These are phyloP conservation scores for Galeruca laticollis DNA, from an alignment of 2,888 invertebrate genomes.

Conservation along the genomic window DNA sequence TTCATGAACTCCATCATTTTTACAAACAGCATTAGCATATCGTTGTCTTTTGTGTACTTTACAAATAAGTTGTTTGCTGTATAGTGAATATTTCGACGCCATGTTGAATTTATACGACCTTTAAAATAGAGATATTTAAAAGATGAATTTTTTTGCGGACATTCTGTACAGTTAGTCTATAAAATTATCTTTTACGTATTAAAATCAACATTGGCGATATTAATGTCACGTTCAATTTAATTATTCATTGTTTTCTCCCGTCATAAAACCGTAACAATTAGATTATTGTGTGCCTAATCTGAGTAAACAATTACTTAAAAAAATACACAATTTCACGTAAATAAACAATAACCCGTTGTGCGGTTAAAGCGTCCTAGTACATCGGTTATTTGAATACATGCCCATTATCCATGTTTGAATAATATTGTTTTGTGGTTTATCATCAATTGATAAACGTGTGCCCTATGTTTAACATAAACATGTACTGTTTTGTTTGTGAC, in stretches of 20 bases:
- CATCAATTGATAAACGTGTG: constrained; percentile 10
- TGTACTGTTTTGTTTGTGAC: background rate
- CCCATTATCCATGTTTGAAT: constrained; percentile 28
- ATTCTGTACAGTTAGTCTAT: no score
- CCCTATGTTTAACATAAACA: constrained; percentile 9
- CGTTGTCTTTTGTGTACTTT: no score
- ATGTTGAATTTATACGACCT: no score
- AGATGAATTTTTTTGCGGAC: no score
- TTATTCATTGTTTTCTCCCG: background rate
- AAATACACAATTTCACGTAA: constrained; percentile 14
- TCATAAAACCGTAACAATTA: constrained; percentile 3
- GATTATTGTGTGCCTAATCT: background rate
- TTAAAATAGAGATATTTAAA: no score
- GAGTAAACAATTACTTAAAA: constrained; percentile 4
- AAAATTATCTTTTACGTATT: background rate
- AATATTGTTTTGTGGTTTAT: constrained; percentile 24
- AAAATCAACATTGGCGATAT: background rate
- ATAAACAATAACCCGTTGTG: background rate
- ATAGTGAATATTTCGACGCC: no score
- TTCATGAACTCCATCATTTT: no score
- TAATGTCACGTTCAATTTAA: background rate
- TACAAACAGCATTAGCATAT: no score
- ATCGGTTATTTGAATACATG: constrained; percentile 26
- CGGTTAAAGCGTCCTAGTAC: constrained; percentile 19
- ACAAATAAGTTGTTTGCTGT: no score